Conservation (phyloP, 2,113 vertebrate genomes). For the Formicarius rufipectus region DNA sequence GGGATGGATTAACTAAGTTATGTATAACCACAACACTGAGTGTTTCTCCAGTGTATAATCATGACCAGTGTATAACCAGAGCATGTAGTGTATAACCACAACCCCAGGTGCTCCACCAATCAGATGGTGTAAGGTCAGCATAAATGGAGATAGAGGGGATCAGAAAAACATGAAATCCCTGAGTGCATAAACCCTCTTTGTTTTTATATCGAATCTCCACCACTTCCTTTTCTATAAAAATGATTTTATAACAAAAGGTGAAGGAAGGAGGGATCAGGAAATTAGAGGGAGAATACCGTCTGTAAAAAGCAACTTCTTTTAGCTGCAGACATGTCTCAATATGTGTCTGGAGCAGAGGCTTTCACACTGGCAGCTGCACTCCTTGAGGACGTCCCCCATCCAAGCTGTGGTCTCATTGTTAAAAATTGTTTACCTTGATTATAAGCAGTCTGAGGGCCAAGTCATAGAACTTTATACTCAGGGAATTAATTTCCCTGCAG, state of each 20-base stretch:
- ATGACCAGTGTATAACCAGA: background rate
- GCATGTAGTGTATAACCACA: background rate
- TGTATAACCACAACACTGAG: background rate
- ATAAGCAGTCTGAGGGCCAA: background rate
- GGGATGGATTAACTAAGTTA: background rate
- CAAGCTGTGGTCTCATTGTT: background rate
- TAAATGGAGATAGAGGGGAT: background rate
- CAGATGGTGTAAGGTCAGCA: background rate
- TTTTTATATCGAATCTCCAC: background rate
- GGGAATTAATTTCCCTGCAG: background rate
- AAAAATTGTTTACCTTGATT: background rate
- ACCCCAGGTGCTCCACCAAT: fast-evolving
- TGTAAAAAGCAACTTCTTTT: background rate
- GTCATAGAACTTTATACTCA: background rate
- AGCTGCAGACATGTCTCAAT: background rate
- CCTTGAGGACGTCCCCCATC: background rate
- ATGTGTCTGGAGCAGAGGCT: background rate
- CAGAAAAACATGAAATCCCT: background rate
- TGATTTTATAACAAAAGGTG: background rate
- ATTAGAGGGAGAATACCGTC: fast-evolving
- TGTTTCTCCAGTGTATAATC: background rate
- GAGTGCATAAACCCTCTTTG: background rate
- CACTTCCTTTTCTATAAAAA: background rate
- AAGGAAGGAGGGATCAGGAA: background rate
- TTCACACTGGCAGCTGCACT: background rate